These are phyloP conservation scores for Aphis craccivora DNA, from an alignment of 1,140 invertebrate species.

Conservation along the genomic window DNA sequence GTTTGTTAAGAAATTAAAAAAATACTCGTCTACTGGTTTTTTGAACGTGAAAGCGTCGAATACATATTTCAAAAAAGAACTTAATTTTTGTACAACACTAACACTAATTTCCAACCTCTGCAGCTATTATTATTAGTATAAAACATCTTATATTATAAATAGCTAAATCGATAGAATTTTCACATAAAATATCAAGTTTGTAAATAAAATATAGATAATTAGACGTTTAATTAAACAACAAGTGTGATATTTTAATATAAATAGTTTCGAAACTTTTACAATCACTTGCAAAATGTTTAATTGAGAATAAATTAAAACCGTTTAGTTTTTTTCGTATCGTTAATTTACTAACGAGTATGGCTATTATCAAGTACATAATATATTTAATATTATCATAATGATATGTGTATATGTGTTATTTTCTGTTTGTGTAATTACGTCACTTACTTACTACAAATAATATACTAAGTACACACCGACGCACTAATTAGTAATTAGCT, in stretches of 20 bases:
- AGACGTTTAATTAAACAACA: background rate
- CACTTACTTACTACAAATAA: background rate
- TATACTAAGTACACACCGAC: background rate
- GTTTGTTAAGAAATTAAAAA: background rate
- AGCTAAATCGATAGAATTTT: background rate
- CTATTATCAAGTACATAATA: background rate
- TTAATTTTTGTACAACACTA: too few species aligned
- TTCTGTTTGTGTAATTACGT: slow-evolving; percentile 8
- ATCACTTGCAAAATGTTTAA: background rate
- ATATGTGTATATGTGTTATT: background rate
- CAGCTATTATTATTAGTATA: background rate
- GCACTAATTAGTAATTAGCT: slow-evolving; percentile 16
- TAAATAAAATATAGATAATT: background rate
- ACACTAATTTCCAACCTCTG: background rate
- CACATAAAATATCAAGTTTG: background rate
- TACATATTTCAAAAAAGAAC: too few species aligned
- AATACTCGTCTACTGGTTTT: background rate
- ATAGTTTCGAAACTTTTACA: background rate
- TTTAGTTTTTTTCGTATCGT: background rate
- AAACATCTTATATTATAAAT: background rate
- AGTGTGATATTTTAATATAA: too few species aligned
- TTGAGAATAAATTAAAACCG: background rate
- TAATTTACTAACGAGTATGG: background rate
- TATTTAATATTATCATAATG: background rate
- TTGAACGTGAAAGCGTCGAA: background rate